These are phyloP conservation scores for Numida meleagris DNA, from an alignment of 2,113 vertebrate genomes.

Conservation along the genomic window DNA sequence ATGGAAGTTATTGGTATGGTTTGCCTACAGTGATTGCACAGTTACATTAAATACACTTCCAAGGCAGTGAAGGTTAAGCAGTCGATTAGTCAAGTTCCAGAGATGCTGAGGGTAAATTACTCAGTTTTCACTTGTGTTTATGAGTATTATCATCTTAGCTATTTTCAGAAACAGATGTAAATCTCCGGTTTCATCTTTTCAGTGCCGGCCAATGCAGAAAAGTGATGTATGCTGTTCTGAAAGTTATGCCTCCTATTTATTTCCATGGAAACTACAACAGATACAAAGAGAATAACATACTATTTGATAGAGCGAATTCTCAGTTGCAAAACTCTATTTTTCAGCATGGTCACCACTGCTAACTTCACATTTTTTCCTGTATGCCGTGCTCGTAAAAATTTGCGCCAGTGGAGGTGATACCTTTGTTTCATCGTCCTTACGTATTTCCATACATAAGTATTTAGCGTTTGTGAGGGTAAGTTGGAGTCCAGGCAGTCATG, in stretches of 20 bases:
- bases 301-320: neutral
- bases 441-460: neutral
- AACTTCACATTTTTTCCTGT: neutral
- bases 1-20: slow-evolving; percentile 35
- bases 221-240: neutral
- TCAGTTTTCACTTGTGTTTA: neutral
- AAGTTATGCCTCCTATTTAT: neutral
- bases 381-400: neutral
- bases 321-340: neutral
- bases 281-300: neutral
- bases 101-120: slow-evolving; percentile 13
- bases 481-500: neutral
- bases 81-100: slow-evolving; percentile 43
- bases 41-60: slow-evolving; percentile 47
- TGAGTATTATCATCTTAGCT: neutral
- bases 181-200: neutral
- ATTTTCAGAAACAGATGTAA: neutral
- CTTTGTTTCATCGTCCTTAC: neutral
- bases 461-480: neutral
- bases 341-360: neutral
- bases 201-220: neutral
- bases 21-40: slow-evolving; percentile 45
- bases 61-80: slow-evolving; percentile 36
- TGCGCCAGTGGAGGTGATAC: neutral
- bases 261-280: neutral